Conservation (phyloP, 1,140 invertebrate genomes). For the Drosophila setifemur region DNA sequence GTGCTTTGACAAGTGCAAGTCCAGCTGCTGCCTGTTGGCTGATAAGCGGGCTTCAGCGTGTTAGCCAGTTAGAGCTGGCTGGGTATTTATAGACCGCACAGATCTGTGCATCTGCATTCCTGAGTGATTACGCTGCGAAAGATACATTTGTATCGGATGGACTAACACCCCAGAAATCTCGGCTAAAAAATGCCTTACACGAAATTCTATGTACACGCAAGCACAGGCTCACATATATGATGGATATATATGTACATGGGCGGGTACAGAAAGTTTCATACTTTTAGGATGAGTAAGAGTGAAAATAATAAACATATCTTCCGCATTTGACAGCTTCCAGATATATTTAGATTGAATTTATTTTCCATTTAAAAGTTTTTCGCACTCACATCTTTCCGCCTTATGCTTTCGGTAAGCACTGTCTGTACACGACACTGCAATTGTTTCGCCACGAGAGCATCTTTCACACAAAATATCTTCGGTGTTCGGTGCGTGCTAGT, state of each 20-base stretch:
- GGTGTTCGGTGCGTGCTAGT: slow-evolving; percentile 16
- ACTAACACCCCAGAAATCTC: slow-evolving; percentile 31
- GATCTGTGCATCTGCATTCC: slow-evolving; percentile 45
- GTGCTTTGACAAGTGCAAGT: slow-evolving; percentile 31
- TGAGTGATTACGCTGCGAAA: slow-evolving; percentile 36
- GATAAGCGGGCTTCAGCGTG: slow-evolving; percentile 26
- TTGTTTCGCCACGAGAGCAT: slow-evolving; percentile 45
- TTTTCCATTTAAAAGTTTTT: neutral
- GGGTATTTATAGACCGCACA: slow-evolving; percentile 29
- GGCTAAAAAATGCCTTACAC: slow-evolving; percentile 41
- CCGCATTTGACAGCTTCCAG: slow-evolving; percentile 22
- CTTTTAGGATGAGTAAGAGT: slow-evolving; percentile 8
- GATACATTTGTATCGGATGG: slow-evolving; percentile 38
- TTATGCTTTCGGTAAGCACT: slow-evolving; percentile 6
- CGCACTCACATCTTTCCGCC: neutral
- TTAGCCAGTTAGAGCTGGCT: slow-evolving; percentile 3
- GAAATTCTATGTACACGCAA: slow-evolving; percentile 36
- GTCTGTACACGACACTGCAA: slow-evolving; percentile 35
- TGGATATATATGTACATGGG: neutral
- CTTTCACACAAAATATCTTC: slow-evolving; percentile 42
- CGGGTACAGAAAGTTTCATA: slow-evolving; percentile 39
- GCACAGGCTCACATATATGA: neutral
- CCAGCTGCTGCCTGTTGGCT: slow-evolving; percentile 18
- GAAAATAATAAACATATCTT: slow-evolving; percentile 34
- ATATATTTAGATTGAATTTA: slow-evolving; percentile 1